A percentile compares a stretch with the other conserved stretches of the same genome.
phyloP scores from a whole-genome alignment of 2,113 vertebrate genomes.

The Centropus bengalensis region DNA sequence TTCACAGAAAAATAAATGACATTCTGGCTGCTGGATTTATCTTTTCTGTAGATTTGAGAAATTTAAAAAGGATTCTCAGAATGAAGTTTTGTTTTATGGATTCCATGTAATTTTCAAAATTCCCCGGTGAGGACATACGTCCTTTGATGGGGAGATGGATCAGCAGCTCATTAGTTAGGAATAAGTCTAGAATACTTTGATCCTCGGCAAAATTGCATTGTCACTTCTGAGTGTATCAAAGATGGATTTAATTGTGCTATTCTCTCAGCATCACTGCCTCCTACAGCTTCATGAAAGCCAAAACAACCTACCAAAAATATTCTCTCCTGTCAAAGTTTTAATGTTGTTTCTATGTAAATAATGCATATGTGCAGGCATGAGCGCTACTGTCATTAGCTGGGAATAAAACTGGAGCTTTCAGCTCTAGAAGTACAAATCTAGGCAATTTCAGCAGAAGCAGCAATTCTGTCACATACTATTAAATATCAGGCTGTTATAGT shows the following conservation, averaged over 20 bases:
- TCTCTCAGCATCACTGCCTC: not conserved
- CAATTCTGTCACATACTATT: not conserved
- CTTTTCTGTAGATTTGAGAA: not conserved
- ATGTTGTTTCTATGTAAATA: constrained; percentile 47
- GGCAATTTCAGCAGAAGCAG: not conserved
- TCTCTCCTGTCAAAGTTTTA: constrained; percentile 20
- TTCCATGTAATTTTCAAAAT: not conserved
- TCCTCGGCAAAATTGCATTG: constrained; percentile 29
- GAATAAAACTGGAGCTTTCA: constrained; percentile 23
- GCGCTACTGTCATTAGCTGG: not conserved
- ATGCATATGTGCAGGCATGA: not conserved
- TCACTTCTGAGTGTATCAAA: not conserved
- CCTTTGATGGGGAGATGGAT: not conserved
- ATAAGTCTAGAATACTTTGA: not conserved
- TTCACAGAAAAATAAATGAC: not conserved
- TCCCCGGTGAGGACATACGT: not conserved
- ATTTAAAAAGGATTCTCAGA: not conserved
- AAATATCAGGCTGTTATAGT: not conserved
- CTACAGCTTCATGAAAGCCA: constrained; percentile 3
- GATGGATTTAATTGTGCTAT: not conserved
- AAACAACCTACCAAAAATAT: constrained; percentile 11
- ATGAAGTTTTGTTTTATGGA: not conserved
- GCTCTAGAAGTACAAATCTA: not conserved
- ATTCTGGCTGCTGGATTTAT: not conserved
- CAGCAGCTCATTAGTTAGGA: not conserved